A percentile compares a stretch with the other conserved stretches of the same genome.
phyloP scores from a whole-genome alignment of 2,888 invertebrate genomes.

The Girardia tigrina region DNA sequence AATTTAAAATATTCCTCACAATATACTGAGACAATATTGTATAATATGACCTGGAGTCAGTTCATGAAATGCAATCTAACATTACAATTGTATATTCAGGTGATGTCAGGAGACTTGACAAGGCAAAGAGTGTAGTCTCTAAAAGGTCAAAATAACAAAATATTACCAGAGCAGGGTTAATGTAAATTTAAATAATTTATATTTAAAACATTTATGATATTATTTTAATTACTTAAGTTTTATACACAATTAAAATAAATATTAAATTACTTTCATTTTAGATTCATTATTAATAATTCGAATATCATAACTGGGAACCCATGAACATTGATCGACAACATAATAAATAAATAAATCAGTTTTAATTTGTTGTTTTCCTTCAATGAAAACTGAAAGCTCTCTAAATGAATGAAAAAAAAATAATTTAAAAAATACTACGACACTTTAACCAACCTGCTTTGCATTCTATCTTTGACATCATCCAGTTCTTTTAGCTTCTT shows the following conservation, averaged over 20 bases:
- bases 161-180: no score
- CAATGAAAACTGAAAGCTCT: constrained; percentile 46
- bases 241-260: neutral
- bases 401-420: constrained; percentile 40
- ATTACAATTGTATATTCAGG: no score
- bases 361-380: constrained; percentile 40
- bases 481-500: neutral
- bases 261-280: constrained; percentile 40
- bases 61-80: no score
- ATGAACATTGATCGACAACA: constrained; percentile 48
- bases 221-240: neutral
- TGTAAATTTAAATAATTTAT: no score
- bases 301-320: constrained; percentile 51
- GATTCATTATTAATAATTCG: constrained; percentile 44
- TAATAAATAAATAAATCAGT: constrained; percentile 46
- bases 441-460: neutral
- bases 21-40: no score
- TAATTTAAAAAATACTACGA: neutral
- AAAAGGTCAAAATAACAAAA: no score
- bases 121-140: no score
- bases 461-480: neutral
- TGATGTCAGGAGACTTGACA: no score
- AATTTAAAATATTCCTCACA: no score
- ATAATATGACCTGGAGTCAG: no score
- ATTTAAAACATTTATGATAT: no score